Evolutionary conservation across 2,113 vertebrate species (phyloP).

Genomic region (Spilogale gracilis): DNA sequence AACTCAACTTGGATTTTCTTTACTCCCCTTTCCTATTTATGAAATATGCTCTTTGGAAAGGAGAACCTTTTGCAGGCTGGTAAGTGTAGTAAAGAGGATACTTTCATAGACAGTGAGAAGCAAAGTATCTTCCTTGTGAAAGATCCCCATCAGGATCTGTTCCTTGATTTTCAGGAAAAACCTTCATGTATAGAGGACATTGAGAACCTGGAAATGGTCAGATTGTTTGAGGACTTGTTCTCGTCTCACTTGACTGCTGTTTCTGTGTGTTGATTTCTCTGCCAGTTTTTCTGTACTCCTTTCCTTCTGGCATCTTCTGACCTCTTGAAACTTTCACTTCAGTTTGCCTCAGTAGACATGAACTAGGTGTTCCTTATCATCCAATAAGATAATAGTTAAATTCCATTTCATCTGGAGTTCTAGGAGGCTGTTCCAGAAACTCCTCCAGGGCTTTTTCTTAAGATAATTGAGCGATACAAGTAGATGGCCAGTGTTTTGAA

Average conservation of each 20-base stretch:
- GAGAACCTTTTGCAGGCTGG: background rate
- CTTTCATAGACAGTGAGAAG: background rate
- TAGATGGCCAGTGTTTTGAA: background rate
- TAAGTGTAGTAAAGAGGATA: background rate
- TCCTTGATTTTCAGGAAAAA: background rate
- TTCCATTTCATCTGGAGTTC: background rate
- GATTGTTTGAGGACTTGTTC: background rate
- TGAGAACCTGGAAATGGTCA: background rate
- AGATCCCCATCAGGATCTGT: background rate
- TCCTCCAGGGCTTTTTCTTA: background rate
- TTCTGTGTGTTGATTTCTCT: background rate
- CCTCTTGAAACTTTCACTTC: background rate
- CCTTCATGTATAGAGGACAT: background rate
- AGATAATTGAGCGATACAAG: background rate
- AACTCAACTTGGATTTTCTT: slow-evolving; percentile 12
- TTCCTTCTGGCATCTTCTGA: background rate
- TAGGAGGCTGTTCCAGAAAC: background rate
- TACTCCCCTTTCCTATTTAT: background rate
- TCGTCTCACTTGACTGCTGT: background rate
- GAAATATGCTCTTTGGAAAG: background rate
- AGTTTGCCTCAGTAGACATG: background rate
- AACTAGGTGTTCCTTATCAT: slow-evolving; percentile 3
- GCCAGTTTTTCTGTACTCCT: background rate
- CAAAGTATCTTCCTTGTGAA: background rate
- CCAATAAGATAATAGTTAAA: background rate